Conservation (phyloP, 2,888 invertebrate species). For the Aleiodes alternator region DNA sequence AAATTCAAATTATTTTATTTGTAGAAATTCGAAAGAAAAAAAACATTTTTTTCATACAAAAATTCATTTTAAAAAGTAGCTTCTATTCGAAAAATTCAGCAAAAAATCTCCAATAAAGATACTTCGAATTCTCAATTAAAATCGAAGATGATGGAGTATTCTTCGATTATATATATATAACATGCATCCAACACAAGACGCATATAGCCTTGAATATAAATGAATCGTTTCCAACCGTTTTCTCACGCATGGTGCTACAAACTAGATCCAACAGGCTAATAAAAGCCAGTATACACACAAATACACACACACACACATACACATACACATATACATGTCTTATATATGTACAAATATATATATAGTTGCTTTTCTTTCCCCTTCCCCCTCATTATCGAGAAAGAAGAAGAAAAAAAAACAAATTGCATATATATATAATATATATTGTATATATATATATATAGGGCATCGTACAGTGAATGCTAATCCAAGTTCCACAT, state of each 20-base stretch:
- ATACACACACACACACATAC: too few species aligned
- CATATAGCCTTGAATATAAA: slow-evolving; percentile 40
- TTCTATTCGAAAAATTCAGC: neutral
- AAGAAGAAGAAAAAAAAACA: neutral
- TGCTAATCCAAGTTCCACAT: neutral
- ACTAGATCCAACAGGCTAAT: slow-evolving; percentile 28
- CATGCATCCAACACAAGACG: slow-evolving; percentile 23
- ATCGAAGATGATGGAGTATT: neutral
- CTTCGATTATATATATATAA: slow-evolving; percentile 28
- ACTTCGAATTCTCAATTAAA: neutral
- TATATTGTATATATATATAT: neutral
- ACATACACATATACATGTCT: slow-evolving; percentile 1
- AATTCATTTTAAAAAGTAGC: too few species aligned
- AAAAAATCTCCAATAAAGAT: neutral
- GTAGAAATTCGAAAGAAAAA: too few species aligned
- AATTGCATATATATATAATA: neutral
- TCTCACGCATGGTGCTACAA: slow-evolving; percentile 18
- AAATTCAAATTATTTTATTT: neutral
- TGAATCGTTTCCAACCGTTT: slow-evolving; percentile 23
- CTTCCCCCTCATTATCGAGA: neutral
- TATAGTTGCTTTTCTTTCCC: too few species aligned
- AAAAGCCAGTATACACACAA: neutral
- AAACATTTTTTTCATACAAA: too few species aligned
- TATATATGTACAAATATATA: neutral
- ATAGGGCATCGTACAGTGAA: neutral